phyloP scores from a whole-genome alignment of 2,888 invertebrate genomes.

The Copidosoma aretas region DNA sequence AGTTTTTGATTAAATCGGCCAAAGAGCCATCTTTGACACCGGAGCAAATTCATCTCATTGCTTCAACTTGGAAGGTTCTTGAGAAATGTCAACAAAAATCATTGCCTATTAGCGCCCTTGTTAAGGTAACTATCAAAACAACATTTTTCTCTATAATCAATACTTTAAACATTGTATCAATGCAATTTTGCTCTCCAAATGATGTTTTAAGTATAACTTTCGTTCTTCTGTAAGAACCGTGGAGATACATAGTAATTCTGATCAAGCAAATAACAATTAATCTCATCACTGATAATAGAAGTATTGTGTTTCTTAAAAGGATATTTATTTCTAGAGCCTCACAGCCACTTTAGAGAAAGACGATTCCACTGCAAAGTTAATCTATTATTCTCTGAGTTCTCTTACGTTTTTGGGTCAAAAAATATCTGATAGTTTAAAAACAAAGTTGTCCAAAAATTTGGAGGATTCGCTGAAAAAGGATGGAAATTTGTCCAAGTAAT shows the following conservation, averaged over 20 bases:
- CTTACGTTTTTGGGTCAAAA: constrained; percentile 73
- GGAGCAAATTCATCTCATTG: constrained; percentile 70
- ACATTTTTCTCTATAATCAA: constrained; percentile 21
- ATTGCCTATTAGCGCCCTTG: constrained; percentile 64
- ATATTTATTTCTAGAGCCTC: constrained; percentile 52
- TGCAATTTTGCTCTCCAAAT: constrained; percentile 41
- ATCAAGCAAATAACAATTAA: constrained; percentile 8
- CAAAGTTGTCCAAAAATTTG: constrained; percentile 75
- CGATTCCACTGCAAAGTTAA: constrained; percentile 71
- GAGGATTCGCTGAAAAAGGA: constrained; percentile 83
- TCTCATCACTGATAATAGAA: not conserved
- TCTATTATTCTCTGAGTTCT: constrained; percentile 78
- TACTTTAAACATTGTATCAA: too few species aligned
- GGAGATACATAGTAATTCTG: constrained; percentile 45
- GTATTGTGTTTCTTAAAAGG: constrained; percentile 4
- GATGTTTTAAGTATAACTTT: constrained; percentile 53
- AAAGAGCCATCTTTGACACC: constrained; percentile 56
- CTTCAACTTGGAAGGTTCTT: constrained; percentile 69
- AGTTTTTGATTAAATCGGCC: constrained; percentile 59
- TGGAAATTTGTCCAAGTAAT: constrained; percentile 76
- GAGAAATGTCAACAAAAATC: constrained; percentile 66
- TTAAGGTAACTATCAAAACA: constrained; percentile 57
- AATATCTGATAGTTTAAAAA: constrained; percentile 66
- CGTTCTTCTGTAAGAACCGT: constrained; percentile 53
- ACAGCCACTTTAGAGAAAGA: constrained; percentile 71